A percentile compares a stretch with the other conserved stretches of the same genome.
Evolutionary conservation across 2,888 invertebrate genomes (phyloP).

Genomic region (Leptopilina drosophilae): DNA sequence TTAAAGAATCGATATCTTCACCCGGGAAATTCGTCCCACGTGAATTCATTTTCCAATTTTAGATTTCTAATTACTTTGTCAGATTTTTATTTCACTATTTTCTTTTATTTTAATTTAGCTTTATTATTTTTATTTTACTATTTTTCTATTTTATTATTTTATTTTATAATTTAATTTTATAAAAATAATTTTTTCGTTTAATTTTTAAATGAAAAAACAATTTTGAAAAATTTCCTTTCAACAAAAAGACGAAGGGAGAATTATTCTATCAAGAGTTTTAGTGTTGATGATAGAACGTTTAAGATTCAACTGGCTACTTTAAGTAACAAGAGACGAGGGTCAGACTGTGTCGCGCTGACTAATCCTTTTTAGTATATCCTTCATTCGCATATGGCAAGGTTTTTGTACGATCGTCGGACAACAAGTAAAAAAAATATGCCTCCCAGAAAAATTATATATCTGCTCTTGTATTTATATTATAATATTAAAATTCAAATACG

Average conservation of each 20-base stretch:
- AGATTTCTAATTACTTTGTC: background rate
- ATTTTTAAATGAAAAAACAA: background rate
- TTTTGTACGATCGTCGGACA: constrained; percentile 43
- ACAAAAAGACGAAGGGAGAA: no score
- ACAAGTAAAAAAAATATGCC: background rate
- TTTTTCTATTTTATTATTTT: no score
- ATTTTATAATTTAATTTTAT: no score
- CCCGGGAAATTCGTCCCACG: background rate
- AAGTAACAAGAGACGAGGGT: constrained; percentile 29
- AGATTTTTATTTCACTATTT: background rate
- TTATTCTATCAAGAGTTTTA: background rate
- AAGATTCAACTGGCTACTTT: constrained; percentile 30
- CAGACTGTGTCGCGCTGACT: constrained; percentile 46
- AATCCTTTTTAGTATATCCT: constrained; percentile 43
- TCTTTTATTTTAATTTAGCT: background rate
- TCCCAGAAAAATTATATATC: constrained; percentile 13
- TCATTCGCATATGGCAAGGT: constrained; percentile 49
- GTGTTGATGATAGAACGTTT: constrained; percentile 22
- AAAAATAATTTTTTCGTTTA: no score
- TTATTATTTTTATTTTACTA: background rate
- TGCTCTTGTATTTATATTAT: background rate
- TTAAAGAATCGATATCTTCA: background rate
- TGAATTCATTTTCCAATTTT: background rate
- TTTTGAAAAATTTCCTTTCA: background rate
- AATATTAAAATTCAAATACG: background rate